Conservation (phyloP, 2,797 vertebrate species). For the Oreonectes daqikongensis region DNA sequence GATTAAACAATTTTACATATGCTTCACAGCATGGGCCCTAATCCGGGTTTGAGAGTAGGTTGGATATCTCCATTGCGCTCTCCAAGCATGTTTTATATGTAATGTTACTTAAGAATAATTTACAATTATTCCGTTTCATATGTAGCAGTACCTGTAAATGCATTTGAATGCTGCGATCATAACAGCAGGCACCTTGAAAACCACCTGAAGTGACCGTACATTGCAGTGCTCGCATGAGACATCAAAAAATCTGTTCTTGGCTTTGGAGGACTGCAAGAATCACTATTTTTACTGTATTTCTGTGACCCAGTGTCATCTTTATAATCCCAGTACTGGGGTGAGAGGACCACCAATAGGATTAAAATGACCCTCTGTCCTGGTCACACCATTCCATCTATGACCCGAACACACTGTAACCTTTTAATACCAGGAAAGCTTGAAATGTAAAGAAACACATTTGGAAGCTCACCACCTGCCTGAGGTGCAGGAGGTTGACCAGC, state of each 20-base stretch:
- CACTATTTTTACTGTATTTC: constrained; percentile 5
- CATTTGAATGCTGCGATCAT: constrained; percentile 12
- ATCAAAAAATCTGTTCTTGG: too few relatives aligned
- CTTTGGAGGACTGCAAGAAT: too few relatives aligned
- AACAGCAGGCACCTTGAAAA: too few relatives aligned
- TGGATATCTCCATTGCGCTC: constrained; percentile 27
- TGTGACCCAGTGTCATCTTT: constrained; percentile 65
- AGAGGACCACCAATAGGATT: too few relatives aligned
- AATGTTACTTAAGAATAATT: constrained; percentile 31
- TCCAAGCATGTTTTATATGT: constrained; percentile 25
- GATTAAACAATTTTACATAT: constrained; percentile 62
- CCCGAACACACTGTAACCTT: constrained; percentile 37
- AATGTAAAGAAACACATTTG: too few relatives aligned
- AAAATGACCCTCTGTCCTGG: too few relatives aligned
- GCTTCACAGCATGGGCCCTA: constrained; percentile 45
- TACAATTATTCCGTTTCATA: constrained; percentile 7
- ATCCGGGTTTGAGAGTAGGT: constrained; percentile 50
- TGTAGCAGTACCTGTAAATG: not conserved
- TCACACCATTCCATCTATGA: constrained; percentile 54
- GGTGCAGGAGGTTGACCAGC: not conserved
- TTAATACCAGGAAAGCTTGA: constrained; percentile 21
- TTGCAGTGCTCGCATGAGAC: too few relatives aligned
- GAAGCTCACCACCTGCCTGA: constrained; percentile 2
- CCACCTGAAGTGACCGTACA: too few relatives aligned
- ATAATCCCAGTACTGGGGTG: constrained; percentile 66